Evolutionary conservation across 1,140 invertebrate species (phyloP), one percentile per base, ranked within the genome.

Genomic region (Cotesia vestalis): DNA sequence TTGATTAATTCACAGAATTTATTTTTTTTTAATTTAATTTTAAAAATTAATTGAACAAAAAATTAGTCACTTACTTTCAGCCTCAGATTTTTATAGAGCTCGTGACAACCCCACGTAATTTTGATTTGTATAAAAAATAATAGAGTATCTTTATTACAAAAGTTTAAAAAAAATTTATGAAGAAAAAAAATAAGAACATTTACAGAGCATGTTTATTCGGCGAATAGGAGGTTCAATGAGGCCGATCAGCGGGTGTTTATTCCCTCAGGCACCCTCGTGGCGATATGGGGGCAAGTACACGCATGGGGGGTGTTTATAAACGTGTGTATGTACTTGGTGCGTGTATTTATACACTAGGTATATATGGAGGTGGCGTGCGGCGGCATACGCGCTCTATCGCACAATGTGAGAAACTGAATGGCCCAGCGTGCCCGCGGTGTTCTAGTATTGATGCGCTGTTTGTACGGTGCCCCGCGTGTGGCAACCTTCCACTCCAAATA

Each of bases 351-450:
- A 27, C 14, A 35, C n/a, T 27, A 27, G 53, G 5, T 59, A 59
- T 59, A 20, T 59, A 59, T 20, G 57, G 27, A 59, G 5, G 20
- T 27, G 57, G 57, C 57, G 57, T 59, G 57, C 20, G 20, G 57
- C 20, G 20, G 40, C 40, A 72, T 53, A 55, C 55, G 38, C 57
- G 57, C 57, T 59, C 20, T 38, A 40, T 69, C 67, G 35, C 52
- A 69, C 67, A 69, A 61, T 69, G 57, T 69, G 57, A 35, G 14
- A 66, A 59, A 66, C 63, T 71, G 36, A 72, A 72, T 62, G 62
- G 60, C 70, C 53, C 70, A 72, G 70, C 70, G 62, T 60, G 70
- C 70, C 51, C 40, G 53, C 51, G 46, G 70, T 63, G 70, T 46
- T 69, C 40, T 46, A 46, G 6, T 46, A 46, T 46, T 46, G 40